These are phyloP conservation scores for Globia sparganii DNA, from an alignment of 2,888 invertebrate species.

Conservation along the genomic window DNA sequence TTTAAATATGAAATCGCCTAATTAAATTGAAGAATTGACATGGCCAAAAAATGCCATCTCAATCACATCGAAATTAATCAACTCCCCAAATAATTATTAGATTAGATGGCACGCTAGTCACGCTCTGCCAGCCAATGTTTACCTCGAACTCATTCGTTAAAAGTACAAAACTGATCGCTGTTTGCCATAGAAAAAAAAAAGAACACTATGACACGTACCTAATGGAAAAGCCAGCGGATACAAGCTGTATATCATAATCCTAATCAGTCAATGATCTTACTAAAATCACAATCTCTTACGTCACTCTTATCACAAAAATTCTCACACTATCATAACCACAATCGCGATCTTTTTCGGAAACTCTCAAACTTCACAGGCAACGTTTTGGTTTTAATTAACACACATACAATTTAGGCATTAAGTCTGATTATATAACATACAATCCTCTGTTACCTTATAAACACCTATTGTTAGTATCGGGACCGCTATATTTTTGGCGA, in stretches of 20 bases:
- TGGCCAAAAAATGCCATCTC: too few species aligned
- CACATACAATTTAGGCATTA: conserved; percentile 39
- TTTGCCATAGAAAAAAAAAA: not conserved
- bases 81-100: not conserved
- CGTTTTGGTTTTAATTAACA: conserved; percentile 49
- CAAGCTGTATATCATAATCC: not conserved
- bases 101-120: not conserved
- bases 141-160: not conserved
- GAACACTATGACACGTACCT: not conserved
- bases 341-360: conserved; percentile 26
- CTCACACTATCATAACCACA: conserved; percentile 38
- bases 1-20: not conserved
- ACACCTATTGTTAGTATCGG: conserved; percentile 55
- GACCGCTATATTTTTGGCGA: conserved; percentile 39
- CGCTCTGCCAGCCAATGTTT: not conserved
- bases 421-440: conserved; percentile 47
- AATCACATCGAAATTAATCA: not conserved
- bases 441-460: conserved; percentile 54
- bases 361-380: conserved; percentile 22
- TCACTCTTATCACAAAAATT: conserved; percentile 29
- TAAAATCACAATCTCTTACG: conserved; percentile 12
- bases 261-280: conserved; percentile 33
- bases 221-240: not conserved
- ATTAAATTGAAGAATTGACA: not conserved
- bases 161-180: not conserved